phyloP scores from a whole-genome alignment of 2,888 invertebrate genomes.

The Acanthosepion pharaonis region DNA sequence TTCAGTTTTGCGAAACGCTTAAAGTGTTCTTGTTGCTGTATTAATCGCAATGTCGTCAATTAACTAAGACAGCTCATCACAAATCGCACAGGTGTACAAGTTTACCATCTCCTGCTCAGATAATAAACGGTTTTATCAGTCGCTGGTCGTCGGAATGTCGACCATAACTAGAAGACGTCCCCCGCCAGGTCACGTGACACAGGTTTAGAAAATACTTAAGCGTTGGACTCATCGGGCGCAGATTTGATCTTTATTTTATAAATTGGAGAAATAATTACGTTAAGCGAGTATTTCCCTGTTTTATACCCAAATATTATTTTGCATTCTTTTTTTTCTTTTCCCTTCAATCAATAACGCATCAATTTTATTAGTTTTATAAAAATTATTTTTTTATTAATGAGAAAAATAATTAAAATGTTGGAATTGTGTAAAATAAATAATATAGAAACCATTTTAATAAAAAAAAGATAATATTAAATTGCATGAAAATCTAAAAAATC shows the following conservation, averaged over 20 bases:
- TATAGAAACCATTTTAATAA: too few relatives aligned
- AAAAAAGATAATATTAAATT: too few relatives aligned
- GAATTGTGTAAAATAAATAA: too few relatives aligned
- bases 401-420: too few relatives aligned
- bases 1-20: background rate
- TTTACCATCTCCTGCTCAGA: background rate
- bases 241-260: background rate
- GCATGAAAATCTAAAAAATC: too few relatives aligned
- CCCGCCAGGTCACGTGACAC: background rate
- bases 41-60: background rate
- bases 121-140: background rate
- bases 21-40: background rate
- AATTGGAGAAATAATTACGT: background rate
- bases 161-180: background rate
- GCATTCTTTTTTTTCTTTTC: background rate
- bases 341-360: too few relatives aligned
- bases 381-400: too few relatives aligned
- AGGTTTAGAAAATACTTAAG: background rate
- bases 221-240: background rate
- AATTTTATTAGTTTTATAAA: too few relatives aligned
- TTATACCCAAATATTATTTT: background rate
- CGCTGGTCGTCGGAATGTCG: background rate
- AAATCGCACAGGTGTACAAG: background rate
- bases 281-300: background rate
- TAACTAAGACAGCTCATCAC: background rate